phyloP scores from a whole-genome alignment of 1,140 invertebrate genomes.

The Chionoecetes opilio region DNA sequence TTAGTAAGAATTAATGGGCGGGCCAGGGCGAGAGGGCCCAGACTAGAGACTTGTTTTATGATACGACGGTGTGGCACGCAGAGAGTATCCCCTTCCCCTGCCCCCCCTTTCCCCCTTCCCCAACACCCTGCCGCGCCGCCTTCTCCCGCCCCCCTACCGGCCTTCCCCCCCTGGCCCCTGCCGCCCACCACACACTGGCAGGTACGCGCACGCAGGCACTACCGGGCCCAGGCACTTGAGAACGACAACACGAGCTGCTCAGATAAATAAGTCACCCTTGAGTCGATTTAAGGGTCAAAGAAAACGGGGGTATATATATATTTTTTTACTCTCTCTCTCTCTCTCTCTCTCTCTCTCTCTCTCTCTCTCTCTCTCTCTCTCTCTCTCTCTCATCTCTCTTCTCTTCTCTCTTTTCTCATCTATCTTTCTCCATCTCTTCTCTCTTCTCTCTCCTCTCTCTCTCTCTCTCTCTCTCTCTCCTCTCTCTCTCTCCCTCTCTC shows the following conservation, averaged over 20 bases:
- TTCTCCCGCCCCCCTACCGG: background rate
- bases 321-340: background rate
- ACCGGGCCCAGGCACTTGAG: background rate
- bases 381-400: background rate
- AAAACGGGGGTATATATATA: background rate
- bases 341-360: conserved; percentile 1
- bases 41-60: conserved; percentile 29
- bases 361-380: background rate
- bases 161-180: background rate
- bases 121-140: background rate
- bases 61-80: conserved; percentile 24
- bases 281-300: conserved; percentile 3
- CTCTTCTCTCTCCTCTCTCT: too few relatives aligned
- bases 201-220: conserved; percentile 34
- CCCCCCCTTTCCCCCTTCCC: background rate
- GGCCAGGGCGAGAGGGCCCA: conserved; percentile 1
- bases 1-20: conserved; percentile 34
- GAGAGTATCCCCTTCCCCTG: too few relatives aligned
- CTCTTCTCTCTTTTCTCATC: too few relatives aligned
- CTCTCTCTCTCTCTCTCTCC: too few relatives aligned
- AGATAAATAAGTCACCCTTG: conserved; percentile 9
- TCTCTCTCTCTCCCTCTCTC: too few relatives aligned
- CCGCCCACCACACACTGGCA: background rate
- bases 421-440: too few relatives aligned
- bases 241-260: conserved; percentile 24